These are phyloP conservation scores for Etheostoma perlongum DNA, from an alignment of 2,797 vertebrate genomes.

Conservation along the genomic window DNA sequence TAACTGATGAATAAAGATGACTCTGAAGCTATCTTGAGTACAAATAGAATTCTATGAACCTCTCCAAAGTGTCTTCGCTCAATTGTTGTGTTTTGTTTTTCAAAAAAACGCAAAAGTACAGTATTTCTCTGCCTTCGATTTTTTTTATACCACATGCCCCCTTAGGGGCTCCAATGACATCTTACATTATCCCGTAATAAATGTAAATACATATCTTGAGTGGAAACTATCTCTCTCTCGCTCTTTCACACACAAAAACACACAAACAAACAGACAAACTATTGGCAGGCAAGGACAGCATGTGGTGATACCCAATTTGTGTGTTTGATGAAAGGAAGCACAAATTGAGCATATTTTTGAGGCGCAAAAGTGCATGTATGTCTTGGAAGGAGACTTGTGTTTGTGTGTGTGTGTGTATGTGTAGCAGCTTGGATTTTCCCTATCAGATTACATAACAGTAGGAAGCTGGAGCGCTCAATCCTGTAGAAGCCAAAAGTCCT, in stretches of 20 bases:
- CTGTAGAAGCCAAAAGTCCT: constrained; percentile 79
- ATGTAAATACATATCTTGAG: constrained; percentile 62
- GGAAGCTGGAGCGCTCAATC: constrained; percentile 79
- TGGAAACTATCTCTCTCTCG: constrained; percentile 19
- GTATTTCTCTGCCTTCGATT: too few relatives aligned
- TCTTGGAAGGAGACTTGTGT: constrained; percentile 66
- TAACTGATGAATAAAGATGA: not conserved
- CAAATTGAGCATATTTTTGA: constrained; percentile 76
- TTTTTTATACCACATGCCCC: too few relatives aligned
- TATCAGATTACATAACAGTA: constrained; percentile 87
- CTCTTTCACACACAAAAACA: not conserved
- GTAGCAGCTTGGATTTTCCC: constrained; percentile 79
- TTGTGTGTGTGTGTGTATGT: constrained; percentile 45
- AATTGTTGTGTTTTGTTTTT: too few relatives aligned
- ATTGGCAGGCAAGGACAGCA: constrained; percentile 80
- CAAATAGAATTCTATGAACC: too few relatives aligned
- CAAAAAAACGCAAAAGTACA: too few relatives aligned
- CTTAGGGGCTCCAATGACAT: constrained; percentile 29
- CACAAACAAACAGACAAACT: constrained; percentile 54
- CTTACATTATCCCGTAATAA: constrained; percentile 58
- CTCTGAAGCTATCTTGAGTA: too few relatives aligned
- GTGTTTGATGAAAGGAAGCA: constrained; percentile 68
- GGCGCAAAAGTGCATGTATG: constrained; percentile 62
- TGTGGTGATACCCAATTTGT: constrained; percentile 82
- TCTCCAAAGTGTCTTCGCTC: too few relatives aligned